Evolutionary conservation across 2,888 invertebrate species (phyloP).

Genomic region (Ametastegia equiseti): DNA sequence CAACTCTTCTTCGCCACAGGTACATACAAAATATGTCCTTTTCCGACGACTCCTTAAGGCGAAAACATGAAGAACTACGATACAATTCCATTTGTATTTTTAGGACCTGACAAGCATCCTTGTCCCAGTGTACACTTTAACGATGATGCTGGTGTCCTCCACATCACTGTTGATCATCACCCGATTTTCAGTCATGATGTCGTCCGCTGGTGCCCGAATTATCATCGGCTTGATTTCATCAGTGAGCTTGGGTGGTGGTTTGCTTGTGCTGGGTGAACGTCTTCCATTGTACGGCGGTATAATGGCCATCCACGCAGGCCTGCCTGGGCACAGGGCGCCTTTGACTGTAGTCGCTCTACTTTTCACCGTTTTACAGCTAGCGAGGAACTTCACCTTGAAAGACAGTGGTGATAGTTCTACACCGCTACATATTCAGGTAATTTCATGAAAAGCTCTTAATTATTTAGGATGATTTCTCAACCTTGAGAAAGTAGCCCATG

Average conservation of each 20-base stretch:
- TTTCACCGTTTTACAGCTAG: not conserved
- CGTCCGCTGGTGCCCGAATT: not conserved
- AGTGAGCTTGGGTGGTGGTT: conserved; percentile 11
- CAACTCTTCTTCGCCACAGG: too few relatives aligned
- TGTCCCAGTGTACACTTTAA: not conserved
- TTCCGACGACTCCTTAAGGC: too few relatives aligned
- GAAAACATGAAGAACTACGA: not conserved
- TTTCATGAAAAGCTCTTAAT: too few relatives aligned
- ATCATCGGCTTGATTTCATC: conserved; percentile 1
- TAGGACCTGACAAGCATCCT: not conserved
- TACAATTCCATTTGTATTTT: not conserved
- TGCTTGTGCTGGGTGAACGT: conserved; percentile 1
- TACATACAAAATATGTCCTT: too few relatives aligned
- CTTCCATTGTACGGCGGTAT: conserved; percentile 9
- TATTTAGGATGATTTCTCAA: too few relatives aligned
- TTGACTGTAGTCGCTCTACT: not conserved
- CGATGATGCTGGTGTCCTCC: conserved; percentile 4
- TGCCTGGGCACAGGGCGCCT: conserved; percentile 16
- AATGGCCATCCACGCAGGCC: not conserved
- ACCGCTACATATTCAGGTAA: conserved; percentile 7
- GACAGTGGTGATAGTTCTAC: not conserved
- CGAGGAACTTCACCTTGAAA: not conserved
- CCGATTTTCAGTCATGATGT: not conserved
- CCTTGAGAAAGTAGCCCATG: too few relatives aligned
- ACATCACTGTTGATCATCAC: not conserved